Evolutionary conservation across 1,140 invertebrate species (phyloP), one percentile per base, ranked within the genome.

Genomic region (Zaprionus africanus): DNA sequence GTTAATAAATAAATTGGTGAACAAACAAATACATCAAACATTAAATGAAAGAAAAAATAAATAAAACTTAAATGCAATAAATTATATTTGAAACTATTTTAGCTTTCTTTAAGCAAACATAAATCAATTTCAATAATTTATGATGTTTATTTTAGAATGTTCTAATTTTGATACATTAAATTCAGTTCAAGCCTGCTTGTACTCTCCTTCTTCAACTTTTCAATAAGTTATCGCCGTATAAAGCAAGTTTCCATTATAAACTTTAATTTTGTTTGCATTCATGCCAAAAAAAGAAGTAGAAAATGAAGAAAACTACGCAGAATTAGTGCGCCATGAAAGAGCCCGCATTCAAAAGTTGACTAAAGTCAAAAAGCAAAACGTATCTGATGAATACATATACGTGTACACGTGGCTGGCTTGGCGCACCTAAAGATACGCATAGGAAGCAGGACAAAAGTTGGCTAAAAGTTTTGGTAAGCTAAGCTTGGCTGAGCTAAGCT

Each of bases 311-410:
- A 65, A 15, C 17, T n/a, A 34, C 24, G 26, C 17, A 26, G 24
- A 60, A 61, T 68, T 68, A 67, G 31, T 43, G 22, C 17, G 24
- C 36, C 15, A 38, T 13, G 46, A 46, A 17, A 13, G 56, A 51
- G n/a, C 67, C 73, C 73, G 60, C 73, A 66, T 61, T 28, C 57
- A 49, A 57, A 57, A 64, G 56, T 57, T 61, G 19, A 9, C 17
- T 36, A 41, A 72, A 71, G 68, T 60, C 57, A 57, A 58, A 58
- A 66, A 49, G 12, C 11, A 31, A 65, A 71, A 63, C 22, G 51
- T 60, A 64, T 70, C 36, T 53, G n/a, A 71, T 49, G 31, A 22
- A 22, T 22, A 22, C 22, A 22, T 9, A 51, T 66, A 67, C 46
- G n/a, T n/a, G n/a, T n/a, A 67, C 46, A 60, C 65, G 24, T 22